Conservation (phyloP, 2,888 invertebrate species). For the Coenonympha arcania region DNA sequence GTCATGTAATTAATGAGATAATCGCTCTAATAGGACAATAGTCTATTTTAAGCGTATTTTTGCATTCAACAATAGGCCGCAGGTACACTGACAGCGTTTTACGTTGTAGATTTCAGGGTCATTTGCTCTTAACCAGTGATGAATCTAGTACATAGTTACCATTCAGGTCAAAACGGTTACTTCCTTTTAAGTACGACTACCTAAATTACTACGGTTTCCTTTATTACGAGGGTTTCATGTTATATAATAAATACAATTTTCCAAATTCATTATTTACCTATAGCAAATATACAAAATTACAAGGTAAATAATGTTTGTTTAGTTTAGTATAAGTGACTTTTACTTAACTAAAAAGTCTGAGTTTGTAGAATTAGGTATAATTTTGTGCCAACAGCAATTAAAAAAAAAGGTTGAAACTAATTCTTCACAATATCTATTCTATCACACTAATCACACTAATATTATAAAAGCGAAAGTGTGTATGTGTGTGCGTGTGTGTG, state of each 20-base stretch:
- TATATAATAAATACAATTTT: not conserved
- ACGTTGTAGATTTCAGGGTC: conserved; percentile 32
- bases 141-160: conserved; percentile 39
- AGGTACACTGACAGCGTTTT: not conserved
- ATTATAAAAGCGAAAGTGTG: too few species aligned
- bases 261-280: not conserved
- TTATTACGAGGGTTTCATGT: conserved; percentile 6
- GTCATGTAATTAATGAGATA: conserved; percentile 3
- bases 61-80: conserved; percentile 32
- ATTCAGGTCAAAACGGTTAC: conserved; percentile 53
- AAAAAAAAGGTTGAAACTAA: too few species aligned
- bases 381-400: too few species aligned
- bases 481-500: too few species aligned
- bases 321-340: too few species aligned
- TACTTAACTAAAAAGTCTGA: too few species aligned
- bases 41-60: conserved; percentile 27
- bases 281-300: too few species aligned
- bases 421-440: too few species aligned
- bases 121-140: conserved; percentile 41
- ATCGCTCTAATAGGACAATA: conserved; percentile 1
- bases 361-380: too few species aligned
- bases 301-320: too few species aligned
- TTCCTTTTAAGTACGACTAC: conserved; percentile 50
- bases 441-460: too few species aligned
- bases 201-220: conserved; percentile 32